Evolutionary conservation across 2,888 invertebrate species (phyloP), one percentile per base, ranked within the genome.

Genomic region (Rhabditoides inermis): DNA sequence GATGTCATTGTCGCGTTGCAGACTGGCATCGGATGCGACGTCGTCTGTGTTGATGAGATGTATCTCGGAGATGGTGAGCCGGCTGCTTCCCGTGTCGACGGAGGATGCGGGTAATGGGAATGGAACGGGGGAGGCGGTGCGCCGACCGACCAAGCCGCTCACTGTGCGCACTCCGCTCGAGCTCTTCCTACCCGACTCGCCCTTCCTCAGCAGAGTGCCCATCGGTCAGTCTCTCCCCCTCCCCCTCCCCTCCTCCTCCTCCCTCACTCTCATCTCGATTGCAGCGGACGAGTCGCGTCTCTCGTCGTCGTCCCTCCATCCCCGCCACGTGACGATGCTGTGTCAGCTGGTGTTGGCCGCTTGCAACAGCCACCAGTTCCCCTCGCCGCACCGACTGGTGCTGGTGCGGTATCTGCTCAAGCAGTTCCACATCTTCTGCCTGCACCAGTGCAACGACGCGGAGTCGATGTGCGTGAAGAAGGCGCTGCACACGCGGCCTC

Each of bases 381-480:
- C 66, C 0, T 61, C 61, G 6, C 48, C 59, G 6, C 62, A 56
- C 44, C 49, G 58, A 40, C 37, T 66, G 26, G 42, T 61, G 30
- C 27, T 63, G 18, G 39, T 66, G 12, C 49, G 66, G 63, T 63
- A 30, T 26, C 7, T 61, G 1, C 45, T 61, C 15, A 64, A 64
- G 39, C 67, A 67, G 51, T 60, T 65, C 27, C 64, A 65, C 46
- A 50, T 58, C 0, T 67, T 61, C 42, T 65, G 64, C 36, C 56
- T 61, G 1, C 54, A 51, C 40, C 51, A 48, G 27, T 53, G 59
- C 4, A 46, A 47, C 6, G 64, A 67, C 42, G 25, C 50, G 0
- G 61, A 65, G 27, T 45, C 61, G n/a, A 49, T 58, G 18, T 46
- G 51, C 2, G 49, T 60, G 41, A 67, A 63, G 50, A 45, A 35